These are phyloP conservation scores for Bombyx mandarina DNA, from an alignment of 1,140 invertebrate species.

Conservation along the genomic window DNA sequence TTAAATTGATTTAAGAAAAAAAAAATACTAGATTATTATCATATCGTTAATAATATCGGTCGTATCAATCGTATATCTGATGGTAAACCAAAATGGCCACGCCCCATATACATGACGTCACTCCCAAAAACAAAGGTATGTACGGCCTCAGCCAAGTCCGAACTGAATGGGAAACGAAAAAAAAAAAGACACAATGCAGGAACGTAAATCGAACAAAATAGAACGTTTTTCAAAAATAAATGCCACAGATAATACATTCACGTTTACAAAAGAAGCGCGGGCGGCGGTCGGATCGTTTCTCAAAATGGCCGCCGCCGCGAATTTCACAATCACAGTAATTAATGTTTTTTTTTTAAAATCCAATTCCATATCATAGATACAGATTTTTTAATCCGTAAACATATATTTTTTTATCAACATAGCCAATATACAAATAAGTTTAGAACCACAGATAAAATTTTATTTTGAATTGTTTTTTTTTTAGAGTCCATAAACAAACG, in stretches of 20 bases:
- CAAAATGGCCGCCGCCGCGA: constrained; percentile 19
- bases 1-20: too few relatives aligned
- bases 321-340: too few relatives aligned
- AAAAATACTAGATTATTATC: too few relatives aligned
- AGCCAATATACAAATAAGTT: too few relatives aligned
- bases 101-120: constrained; percentile 81
- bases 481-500: constrained; percentile 21
- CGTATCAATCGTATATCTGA: constrained; percentile 48
- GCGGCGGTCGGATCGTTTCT: constrained; percentile 11
- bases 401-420: too few relatives aligned
- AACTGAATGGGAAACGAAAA: constrained; percentile 39
- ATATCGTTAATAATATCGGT: neutral
- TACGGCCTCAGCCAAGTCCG: constrained; percentile 64
- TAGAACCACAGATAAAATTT: too few relatives aligned
- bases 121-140: constrained; percentile 76
- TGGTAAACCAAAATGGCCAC: constrained; percentile 75
- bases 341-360: too few relatives aligned
- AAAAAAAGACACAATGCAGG: constrained; percentile 41
- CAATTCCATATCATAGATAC: too few relatives aligned
- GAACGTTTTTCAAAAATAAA: constrained; percentile 30
- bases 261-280: constrained; percentile 14
- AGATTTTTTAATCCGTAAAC: too few relatives aligned
- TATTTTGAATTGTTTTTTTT: too few relatives aligned
- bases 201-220: constrained; percentile 15
- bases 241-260: constrained; percentile 51